Evolutionary conservation across 1,140 invertebrate genomes (phyloP), one percentile per base, ranked within the genome.

Genomic region (Cheumatopsyche charites): DNA sequence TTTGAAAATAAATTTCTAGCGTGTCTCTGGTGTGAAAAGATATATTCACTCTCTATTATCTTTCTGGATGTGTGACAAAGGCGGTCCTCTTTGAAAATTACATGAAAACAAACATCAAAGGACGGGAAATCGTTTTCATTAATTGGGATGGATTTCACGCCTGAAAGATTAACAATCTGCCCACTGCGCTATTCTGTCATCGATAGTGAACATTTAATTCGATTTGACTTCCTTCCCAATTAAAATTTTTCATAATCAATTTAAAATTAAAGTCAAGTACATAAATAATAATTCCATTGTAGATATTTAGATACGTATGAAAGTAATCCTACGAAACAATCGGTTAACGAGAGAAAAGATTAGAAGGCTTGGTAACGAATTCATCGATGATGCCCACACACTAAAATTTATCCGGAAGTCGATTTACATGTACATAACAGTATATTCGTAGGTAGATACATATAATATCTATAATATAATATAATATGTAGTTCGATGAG

Each of bases 101-200:
- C 23, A 13, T 21, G 55, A 58, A 58, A 58, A 63, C 13, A 42
- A 12, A 45, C 19, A 71, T 75, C 73, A 75, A 75, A 75, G 73
- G 43, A 62, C 65, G 47, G 73, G 73, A 75, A 72, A 75, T 71
- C 47, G 70, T 75, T 67, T 72, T 72, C 61, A 72, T 72, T 75
- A 75, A 75, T 75, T 75, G 73, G 29, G 70, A 43, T 29, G 21
- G 67, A 67, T 67, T 74, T 70, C 65, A 26, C 68, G 69, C 63
- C 13, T 71, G 67, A 52, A 42, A 58, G 65, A 74, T 25, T 68
- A 71, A 74, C 63, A 42, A 74, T 61, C 67, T 43, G 26, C 52
- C 52, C 15, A 70, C 47, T 42, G 55, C 12, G 36, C 61, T 15
- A 68, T 47, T 67, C 55, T 71, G 73, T 71, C 73, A 43, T 67